phyloP scores from a whole-genome alignment of 2,113 vertebrate genomes.

The Myiagra hebetior region DNA sequence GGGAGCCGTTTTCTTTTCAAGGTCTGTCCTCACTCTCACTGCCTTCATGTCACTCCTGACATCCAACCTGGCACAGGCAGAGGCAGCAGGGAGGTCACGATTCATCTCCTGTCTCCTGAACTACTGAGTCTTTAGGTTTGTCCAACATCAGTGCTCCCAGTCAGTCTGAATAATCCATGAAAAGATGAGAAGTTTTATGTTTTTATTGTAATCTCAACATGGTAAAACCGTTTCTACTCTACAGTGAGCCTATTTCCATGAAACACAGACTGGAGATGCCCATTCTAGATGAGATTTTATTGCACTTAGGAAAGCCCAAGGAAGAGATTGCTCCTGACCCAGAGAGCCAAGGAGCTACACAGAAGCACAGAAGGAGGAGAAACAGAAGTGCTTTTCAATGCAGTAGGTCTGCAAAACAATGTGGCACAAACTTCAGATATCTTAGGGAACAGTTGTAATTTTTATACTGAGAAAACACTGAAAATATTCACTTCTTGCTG shows the following conservation, averaged over 20 bases:
- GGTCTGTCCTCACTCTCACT: background rate
- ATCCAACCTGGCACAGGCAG: background rate
- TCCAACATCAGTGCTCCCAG: background rate
- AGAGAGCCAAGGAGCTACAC: background rate
- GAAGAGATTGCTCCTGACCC: background rate
- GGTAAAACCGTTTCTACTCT: background rate
- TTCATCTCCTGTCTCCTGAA: background rate
- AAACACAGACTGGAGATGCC: background rate
- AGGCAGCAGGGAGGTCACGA: background rate
- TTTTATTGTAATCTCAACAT: background rate
- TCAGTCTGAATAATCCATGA: background rate
- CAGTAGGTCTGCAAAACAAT: background rate
- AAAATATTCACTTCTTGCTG: background rate
- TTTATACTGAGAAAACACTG: background rate
- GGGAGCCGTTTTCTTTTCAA: background rate
- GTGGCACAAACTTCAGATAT: background rate
- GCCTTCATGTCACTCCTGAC: background rate
- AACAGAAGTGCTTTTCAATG: background rate
- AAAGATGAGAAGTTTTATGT: background rate
- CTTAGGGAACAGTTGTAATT: background rate
- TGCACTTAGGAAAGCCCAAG: background rate
- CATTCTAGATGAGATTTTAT: background rate
- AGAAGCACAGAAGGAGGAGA: background rate
- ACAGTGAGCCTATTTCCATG: background rate
- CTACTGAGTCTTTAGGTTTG: background rate